Evolutionary conservation across 2,888 invertebrate species (phyloP).

Genomic region (Balanococcus diminutus): DNA sequence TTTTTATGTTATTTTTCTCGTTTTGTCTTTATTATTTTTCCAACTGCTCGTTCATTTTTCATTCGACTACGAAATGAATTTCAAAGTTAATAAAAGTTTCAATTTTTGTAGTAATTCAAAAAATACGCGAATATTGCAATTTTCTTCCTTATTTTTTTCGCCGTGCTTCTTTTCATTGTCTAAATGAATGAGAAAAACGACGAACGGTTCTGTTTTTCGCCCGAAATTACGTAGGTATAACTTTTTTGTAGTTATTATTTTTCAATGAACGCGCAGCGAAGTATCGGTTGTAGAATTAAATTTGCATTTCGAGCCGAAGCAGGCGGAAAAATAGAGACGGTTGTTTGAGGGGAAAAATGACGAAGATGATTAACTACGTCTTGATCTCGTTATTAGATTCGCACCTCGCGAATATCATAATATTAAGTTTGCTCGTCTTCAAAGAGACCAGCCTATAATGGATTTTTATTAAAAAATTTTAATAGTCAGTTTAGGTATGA

Average conservation of each 20-base stretch:
- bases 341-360: background rate
- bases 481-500: background rate
- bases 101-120: slow-evolving; percentile 38
- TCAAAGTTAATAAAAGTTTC: slow-evolving; percentile 39
- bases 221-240: background rate
- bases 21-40: slow-evolving; percentile 36
- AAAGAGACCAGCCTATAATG: background rate
- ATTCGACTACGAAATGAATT: slow-evolving; percentile 27
- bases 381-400: background rate
- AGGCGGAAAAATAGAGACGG: background rate
- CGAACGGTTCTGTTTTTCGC: background rate
- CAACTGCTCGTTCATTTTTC: slow-evolving; percentile 15
- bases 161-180: background rate
- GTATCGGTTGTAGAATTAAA: background rate
- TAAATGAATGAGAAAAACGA: background rate
- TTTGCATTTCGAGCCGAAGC: background rate
- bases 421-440: background rate
- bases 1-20: slow-evolving; percentile 3
- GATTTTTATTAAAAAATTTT: slow-evolving; percentile 6
- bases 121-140: slow-evolving; percentile 19
- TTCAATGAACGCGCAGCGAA: background rate
- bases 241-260: slow-evolving; percentile 8
- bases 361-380: background rate
- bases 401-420: background rate
- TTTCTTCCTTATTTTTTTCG: background rate